Conservation (phyloP, 1,140 invertebrate genomes). For the Aphaenogaster ashmeadi region DNA sequence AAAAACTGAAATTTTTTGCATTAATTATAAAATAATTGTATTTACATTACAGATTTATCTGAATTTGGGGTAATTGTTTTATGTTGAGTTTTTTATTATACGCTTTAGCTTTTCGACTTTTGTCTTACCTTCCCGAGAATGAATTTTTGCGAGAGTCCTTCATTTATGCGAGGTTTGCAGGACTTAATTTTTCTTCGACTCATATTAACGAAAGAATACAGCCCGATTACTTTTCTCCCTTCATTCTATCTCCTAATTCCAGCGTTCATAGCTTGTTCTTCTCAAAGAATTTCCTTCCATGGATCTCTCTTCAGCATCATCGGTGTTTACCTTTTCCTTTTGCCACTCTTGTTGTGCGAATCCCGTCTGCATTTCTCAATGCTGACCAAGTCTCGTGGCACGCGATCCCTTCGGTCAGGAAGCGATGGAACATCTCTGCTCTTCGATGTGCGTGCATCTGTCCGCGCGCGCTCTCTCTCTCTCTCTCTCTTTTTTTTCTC, state of each 20-base stretch:
- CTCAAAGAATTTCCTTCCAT: conserved; percentile 10
- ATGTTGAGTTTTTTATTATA: background rate
- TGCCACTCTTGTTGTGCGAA: conserved; percentile 23
- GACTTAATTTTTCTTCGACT: conserved; percentile 28
- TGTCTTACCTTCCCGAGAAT: background rate
- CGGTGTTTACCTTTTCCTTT: conserved; percentile 49
- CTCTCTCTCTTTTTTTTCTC: conserved; percentile 17
- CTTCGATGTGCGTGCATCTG: conserved; percentile 18
- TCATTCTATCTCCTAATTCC: conserved; percentile 40
- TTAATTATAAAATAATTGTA: background rate
- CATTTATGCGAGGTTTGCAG: conserved; percentile 57
- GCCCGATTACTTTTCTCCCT: conserved; percentile 1
- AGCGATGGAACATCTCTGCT: conserved; percentile 59
- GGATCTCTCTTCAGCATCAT: conserved; percentile 17
- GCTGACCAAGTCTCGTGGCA: conserved; percentile 71
- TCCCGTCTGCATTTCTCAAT: conserved; percentile 70
- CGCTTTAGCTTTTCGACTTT: background rate
- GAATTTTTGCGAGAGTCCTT: conserved; percentile 49
- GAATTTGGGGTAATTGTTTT: background rate
- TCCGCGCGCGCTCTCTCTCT: background rate
- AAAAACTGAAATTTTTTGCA: conserved; percentile 1
- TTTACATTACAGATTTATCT: background rate
- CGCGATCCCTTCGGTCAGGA: conserved; percentile 69
- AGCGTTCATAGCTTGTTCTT: background rate
- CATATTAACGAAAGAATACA: background rate